A percentile compares a stretch with the other conserved stretches of the same genome.
Evolutionary conservation across 2,797 vertebrate species (phyloP).

Genomic region (Poeciliopsis paucimaculata): DNA sequence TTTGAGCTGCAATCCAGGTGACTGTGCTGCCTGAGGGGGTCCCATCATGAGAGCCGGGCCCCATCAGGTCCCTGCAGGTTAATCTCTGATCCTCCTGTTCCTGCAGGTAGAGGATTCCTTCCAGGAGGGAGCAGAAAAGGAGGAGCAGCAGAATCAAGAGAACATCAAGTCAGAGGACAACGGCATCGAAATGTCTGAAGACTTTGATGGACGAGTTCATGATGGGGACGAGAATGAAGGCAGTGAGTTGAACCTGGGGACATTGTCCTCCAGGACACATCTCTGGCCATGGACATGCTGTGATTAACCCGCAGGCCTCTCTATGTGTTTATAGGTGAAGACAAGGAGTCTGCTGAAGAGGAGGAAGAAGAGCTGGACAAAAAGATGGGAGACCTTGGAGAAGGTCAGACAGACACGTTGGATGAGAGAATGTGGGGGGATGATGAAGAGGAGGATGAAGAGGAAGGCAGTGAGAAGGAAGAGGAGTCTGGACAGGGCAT

Average conservation of each 20-base stretch:
- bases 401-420: conserved; percentile 91
- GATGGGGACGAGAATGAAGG: conserved; percentile 86
- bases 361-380: conserved; percentile 91
- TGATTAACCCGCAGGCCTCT: not conserved
- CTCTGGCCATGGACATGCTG: not conserved
- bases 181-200: conserved; percentile 97
- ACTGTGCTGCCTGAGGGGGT: not conserved
- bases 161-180: conserved; percentile 93
- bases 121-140: conserved; percentile 88
- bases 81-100: not conserved
- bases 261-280: not conserved
- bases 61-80: not conserved
- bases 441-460: conserved; percentile 84
- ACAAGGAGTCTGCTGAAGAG: conserved; percentile 87
- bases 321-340: conserved; percentile 67
- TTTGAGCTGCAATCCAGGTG: not conserved
- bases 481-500: conserved; percentile 94
- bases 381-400: conserved; percentile 94
- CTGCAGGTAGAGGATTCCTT: conserved; percentile 92
- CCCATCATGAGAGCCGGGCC: not conserved
- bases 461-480: conserved; percentile 81
- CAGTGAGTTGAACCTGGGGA: conserved; percentile 64
- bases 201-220: conserved; percentile 94
- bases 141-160: conserved; percentile 87
- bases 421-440: conserved; percentile 98